Conservation (phyloP, 2,797 vertebrate genomes). For the Rousettus madagascariensis region DNA sequence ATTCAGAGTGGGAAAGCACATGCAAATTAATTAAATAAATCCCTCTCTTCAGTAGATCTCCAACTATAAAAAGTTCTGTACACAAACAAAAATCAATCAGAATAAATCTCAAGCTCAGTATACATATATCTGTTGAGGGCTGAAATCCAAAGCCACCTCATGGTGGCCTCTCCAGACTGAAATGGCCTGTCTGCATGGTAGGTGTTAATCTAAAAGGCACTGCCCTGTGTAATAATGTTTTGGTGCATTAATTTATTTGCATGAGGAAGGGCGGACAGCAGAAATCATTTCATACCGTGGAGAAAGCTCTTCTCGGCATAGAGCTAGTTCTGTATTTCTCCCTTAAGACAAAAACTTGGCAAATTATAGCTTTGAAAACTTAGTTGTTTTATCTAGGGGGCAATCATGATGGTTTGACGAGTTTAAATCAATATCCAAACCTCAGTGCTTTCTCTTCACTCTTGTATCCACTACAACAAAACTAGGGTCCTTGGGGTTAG, state of each 20-base stretch:
- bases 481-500: neutral
- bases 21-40: conserved; percentile 21
- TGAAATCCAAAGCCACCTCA: neutral
- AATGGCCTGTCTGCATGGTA: neutral
- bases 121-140: neutral
- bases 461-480: neutral
- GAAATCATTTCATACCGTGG: conserved; percentile 71
- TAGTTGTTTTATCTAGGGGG: conserved; percentile 24
- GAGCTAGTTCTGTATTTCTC: conserved; percentile 77
- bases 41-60: neutral
- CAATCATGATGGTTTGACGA: conserved; percentile 50
- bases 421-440: conserved; percentile 64
- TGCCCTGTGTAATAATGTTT: conserved; percentile 60
- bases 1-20: neutral
- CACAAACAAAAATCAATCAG: conserved; percentile 18
- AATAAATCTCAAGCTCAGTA: neutral
- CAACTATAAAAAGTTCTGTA: neutral
- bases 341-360: conserved; percentile 71
- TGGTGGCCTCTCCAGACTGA: neutral
- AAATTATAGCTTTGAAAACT: conserved; percentile 63
- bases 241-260: conserved; percentile 78
- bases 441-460: neutral
- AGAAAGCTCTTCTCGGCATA: conserved; percentile 77
- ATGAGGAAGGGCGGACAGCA: conserved; percentile 61
- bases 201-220: conserved; percentile 43